These are phyloP conservation scores for Hexactinellida sp. DNA, from an alignment of 37 sponge, comb jelly and placozoan species.

Conservation along the genomic window DNA sequence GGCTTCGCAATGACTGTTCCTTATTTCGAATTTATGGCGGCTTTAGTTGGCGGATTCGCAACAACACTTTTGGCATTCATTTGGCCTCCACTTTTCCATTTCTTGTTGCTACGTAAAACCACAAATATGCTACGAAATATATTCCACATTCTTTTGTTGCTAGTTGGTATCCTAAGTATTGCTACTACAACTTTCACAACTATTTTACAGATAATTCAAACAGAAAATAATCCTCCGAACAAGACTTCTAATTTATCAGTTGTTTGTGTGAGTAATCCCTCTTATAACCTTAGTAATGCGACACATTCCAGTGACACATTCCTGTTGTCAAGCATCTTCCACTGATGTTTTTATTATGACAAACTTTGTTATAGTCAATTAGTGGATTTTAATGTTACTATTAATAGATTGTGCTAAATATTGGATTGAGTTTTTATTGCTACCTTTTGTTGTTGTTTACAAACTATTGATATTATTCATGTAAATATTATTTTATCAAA, in stretches of 20 bases:
- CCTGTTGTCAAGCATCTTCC: neutral
- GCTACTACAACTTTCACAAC: constrained; percentile 31
- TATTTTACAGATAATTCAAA: neutral
- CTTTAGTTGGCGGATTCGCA: constrained; percentile 59
- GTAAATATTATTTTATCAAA: no score
- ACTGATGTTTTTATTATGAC: no score
- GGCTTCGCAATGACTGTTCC: constrained; percentile 51
- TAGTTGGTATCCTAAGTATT: constrained; percentile 36
- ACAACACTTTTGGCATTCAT: constrained; percentile 59
- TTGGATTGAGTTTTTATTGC: no score
- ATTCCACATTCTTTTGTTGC: constrained; percentile 38
- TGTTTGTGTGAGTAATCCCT: neutral
- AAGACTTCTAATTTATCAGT: neutral
- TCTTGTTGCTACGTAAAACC: constrained; percentile 26
- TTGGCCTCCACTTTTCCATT: constrained; percentile 65
- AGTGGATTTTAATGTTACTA: no score
- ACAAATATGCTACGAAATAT: constrained; percentile 13
- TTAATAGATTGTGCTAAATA: no score
- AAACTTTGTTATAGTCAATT: no score
- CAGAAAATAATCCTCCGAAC: neutral
- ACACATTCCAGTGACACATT: neutral
- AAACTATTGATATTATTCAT: no score
- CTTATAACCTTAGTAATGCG: neutral
- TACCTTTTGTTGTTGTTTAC: no score
- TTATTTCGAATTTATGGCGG: constrained; percentile 49